A percentile compares a stretch with the other conserved stretches of the same genome.
Conservation (phyloP, 2,113 vertebrate species). For the Willisornis vidua region DNA sequence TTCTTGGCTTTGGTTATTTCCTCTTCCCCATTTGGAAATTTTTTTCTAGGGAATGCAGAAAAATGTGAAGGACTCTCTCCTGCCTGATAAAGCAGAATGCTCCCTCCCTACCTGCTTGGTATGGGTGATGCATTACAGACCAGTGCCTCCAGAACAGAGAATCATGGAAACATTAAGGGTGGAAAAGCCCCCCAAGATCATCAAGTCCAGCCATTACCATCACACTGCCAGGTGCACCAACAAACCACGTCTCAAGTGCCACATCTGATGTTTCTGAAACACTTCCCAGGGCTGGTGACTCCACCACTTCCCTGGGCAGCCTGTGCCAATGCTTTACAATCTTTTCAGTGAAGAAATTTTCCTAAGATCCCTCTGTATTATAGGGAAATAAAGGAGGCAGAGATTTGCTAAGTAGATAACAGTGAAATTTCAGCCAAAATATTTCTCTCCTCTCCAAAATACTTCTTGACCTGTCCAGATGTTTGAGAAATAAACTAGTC, state of each 20-base stretch:
- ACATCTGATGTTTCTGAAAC: neutral
- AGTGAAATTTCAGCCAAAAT: neutral
- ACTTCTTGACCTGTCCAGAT: neutral
- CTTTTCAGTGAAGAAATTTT: neutral
- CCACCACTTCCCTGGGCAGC: neutral
- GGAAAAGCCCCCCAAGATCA: neutral
- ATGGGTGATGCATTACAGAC: neutral
- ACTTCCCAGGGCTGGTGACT: neutral
- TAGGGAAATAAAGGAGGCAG: neutral
- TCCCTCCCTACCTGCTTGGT: neutral
- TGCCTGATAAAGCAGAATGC: neutral
- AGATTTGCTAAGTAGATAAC: neutral
- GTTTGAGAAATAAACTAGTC: neutral
- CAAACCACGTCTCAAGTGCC: neutral
- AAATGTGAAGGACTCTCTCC: neutral
- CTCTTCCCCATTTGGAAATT: neutral
- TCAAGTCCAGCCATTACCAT: neutral
- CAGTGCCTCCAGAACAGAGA: fast-evolving
- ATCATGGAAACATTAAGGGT: neutral
- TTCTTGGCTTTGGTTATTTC: neutral
- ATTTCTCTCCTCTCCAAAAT: neutral
- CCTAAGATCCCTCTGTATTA: neutral
- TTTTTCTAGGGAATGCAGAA: neutral
- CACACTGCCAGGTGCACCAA: neutral
- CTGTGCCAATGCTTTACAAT: neutral